Conservation (phyloP, 2,888 invertebrate species). For the Caenorhabditis sp. region DNA sequence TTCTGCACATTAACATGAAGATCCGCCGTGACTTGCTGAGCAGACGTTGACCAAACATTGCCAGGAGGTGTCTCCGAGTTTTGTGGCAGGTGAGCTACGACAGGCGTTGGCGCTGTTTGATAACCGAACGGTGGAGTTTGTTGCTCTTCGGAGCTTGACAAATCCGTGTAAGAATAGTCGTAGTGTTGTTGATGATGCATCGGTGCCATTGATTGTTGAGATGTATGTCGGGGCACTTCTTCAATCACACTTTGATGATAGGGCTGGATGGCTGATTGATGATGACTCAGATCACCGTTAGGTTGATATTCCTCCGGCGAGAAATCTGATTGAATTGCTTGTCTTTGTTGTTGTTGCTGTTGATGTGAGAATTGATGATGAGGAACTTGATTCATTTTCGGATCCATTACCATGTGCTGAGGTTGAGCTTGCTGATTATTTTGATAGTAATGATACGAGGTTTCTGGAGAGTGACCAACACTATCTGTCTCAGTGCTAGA, state of each 20-base stretch:
- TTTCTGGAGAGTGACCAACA: constrained; percentile 26
- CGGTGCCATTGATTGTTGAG: not conserved
- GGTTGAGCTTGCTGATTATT: constrained; percentile 14
- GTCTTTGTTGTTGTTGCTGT: too few relatives aligned
- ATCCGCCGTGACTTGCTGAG: constrained; percentile 39
- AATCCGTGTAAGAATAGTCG: constrained; percentile 31
- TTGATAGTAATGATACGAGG: constrained; percentile 7
- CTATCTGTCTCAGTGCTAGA: constrained; percentile 31
- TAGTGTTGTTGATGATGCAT: too few relatives aligned
- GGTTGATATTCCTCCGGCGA: constrained; percentile 30
- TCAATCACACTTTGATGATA: constrained; percentile 24
- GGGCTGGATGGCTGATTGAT: constrained; percentile 16
- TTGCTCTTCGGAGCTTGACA: constrained; percentile 21
- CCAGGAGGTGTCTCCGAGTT: not conserved
- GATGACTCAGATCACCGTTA: constrained; percentile 24
- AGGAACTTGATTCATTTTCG: too few relatives aligned
- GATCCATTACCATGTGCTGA: not conserved
- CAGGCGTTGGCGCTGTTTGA: constrained; percentile 7
- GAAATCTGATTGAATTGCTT: too few relatives aligned
- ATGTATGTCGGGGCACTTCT: constrained; percentile 17
- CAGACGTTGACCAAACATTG: constrained; percentile 32
- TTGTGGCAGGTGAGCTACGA: constrained; percentile 8
- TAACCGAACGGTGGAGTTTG: not conserved
- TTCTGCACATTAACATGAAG: constrained; percentile 40
- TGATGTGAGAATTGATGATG: not conserved